Base-by-base conservation (phyloP, 2,797 vertebrate genomes). In the Dipus sagitta region DNA sequence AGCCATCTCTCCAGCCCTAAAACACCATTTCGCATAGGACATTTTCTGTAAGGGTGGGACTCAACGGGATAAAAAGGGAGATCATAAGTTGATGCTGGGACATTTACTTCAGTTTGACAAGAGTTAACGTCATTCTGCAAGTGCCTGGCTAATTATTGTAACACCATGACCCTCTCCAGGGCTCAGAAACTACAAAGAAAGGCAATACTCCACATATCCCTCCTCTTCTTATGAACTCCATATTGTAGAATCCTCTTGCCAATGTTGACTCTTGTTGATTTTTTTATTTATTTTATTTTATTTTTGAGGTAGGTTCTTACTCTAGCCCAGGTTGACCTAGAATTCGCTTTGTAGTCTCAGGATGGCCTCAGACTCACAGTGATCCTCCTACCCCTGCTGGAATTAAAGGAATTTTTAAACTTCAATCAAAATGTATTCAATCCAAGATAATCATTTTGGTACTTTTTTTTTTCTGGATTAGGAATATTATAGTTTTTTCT, bases 361-460 rank as follows among this genome's bases (percentile, higher is more conserved):
- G 8, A 47, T 47, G 47, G 47, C 47, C 47, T 47, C 47, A 47
- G 9, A 47, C 47, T 47, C 47, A 47, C 47, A 47, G 47, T 47
- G 47, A 47, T 47, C 47, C 47, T 47, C 47, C 47, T 47, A 47
- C 47, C 47, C 11, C 47, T 47, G 47, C 47, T 47, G 47, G 47
- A 47, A 47, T 47, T 9, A 10, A 47, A 47, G 47, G 47, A 47
- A 9, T 47, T 47, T 47, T 47, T 47, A 47, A 38, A 93, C 84
- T 54, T 83, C 80, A 92, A 78, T 47, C 28, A 52, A 95, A 93
- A 91, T 60, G 4, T 11, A 86, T 65, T 47, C n/a, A 77, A 85
- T 76, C 9, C 15, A 71, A 88, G 91, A 81, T 85, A 26, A 58
- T 5, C 5, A 38, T 87, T 94, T 83, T 60, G 34, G 47, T 47